Evolutionary conservation across 2,113 vertebrate species (phyloP), one percentile per base, ranked within the genome.

Genomic region (Burhinus bistriatus): DNA sequence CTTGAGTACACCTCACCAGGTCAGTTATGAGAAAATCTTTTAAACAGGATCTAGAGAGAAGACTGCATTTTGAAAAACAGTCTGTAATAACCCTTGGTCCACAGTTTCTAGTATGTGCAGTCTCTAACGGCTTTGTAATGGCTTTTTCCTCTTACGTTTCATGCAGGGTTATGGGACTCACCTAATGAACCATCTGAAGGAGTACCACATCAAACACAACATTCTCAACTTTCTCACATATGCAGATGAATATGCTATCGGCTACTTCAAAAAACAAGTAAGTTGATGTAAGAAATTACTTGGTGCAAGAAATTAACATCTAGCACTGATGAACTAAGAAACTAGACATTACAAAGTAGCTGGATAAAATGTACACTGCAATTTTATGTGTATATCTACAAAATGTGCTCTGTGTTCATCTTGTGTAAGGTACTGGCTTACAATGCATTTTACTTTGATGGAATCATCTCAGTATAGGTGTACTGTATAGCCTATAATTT

Each of bases 201-300:
- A 99, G 80, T 99, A 99, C 95, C 99, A 99, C 95, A 99, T 99
- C 97, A 99, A 99, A 94, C 99, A 99, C 47, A 98, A 99, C 96
- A 99, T 99, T 95, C 98, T 99, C 94, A 99, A 99, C 98, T 99
- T 99, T 64, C 99, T 99, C 79, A 99, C 99, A 0, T 99, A 99
- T 23, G 99, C 99, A n/a, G 99, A 99, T 93, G 99, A 99, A 97
- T 99, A 99, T 64, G 99, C 99, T 81, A 99, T 99, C 1, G 99
- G 99, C 69, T 99, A 99, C 98, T 99, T 99, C 97, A 99, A 99
- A 97, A 99, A 99, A 97, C 99, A 99, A 98, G 99, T 99, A 90
- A 95, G 97, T 97, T 62, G 54, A 8, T 34, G 15, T 72, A 76
- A 70, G 65, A 75, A 81, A n/a, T 76, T 26, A 27, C 42, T 73